Base-by-base conservation (phyloP, 2,113 vertebrate species). In the Tragelaphus imberbis region DNA sequence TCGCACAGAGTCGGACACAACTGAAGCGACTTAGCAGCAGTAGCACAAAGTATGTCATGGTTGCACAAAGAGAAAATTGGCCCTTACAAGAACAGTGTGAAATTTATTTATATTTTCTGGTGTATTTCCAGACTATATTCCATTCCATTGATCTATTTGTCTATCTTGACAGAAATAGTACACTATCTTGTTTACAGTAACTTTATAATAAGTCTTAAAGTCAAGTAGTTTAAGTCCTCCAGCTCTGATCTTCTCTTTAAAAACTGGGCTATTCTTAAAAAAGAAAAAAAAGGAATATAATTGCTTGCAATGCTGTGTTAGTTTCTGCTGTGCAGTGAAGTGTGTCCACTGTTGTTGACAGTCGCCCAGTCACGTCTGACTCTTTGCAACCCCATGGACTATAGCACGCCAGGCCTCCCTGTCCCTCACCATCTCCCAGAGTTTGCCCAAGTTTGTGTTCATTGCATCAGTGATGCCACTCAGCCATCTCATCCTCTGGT, bases 381-480 rank as follows among this genome's bases (percentile, higher is more conserved):
- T 71, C 65, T 65, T 4, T 36, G 33, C 9, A 0, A 71, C 2
- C 65, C n/a, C 65, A 21, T 2, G n/a, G 65, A 71, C n/a, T 36
- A 0, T 0, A 5, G 65, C 4, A 1, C 4, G 0, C 17, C 8
- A 16, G n/a, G 65, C 65, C n/a, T 71, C n/a, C 65, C 17, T 71
- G n/a, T 21, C n/a, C 65, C 65, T 36, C 65, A 36, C 33, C 65
- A 36, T 71, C 65, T 71, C 17, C 65, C 16, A n/a, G 65, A 71
- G 65, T 71, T 71, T 68, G 17, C 65, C 65, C 65, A 68, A 68
- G 33, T 68, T 36, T 17, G 0, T 68, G 33, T 36, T 21, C 33
- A 11, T 10, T 68, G 16, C 8, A 11, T 68, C 65, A 11, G 33
- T 36, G 33, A 68, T 36, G 33, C 65, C 65, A 19, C 36, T 0